These are phyloP conservation scores for Diabrotica undecimpunctata DNA, from an alignment of 1,140 invertebrate genomes.

Conservation along the genomic window DNA sequence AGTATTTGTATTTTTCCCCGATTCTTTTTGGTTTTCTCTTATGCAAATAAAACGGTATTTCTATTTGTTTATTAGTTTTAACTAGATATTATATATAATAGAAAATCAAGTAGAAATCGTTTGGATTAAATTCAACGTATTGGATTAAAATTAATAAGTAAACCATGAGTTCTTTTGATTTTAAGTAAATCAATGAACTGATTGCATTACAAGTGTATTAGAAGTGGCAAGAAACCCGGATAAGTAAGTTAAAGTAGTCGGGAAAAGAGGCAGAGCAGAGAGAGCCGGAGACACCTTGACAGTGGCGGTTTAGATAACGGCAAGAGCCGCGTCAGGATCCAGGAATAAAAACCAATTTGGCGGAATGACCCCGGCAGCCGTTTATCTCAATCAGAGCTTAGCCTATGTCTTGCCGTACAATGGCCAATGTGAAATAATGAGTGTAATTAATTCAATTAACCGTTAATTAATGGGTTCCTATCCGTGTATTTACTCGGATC, in stretches of 20 bases:
- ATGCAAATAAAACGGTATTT: too few species aligned
- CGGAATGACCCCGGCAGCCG: slow-evolving; percentile 39
- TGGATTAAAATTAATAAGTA: too few species aligned
- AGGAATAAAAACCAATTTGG: slow-evolving; percentile 44
- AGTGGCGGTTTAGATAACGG: slow-evolving; percentile 23
- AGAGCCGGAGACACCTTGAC: slow-evolving; percentile 34
- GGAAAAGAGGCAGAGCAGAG: slow-evolving; percentile 3
- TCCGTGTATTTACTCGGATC: slow-evolving; percentile 46
- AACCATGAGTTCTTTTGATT: too few species aligned
- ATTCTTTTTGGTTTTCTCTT: too few species aligned
- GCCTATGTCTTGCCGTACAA: slow-evolving; percentile 40
- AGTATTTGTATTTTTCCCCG: too few species aligned
- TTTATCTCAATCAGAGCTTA: slow-evolving; percentile 45
- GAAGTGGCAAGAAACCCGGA: slow-evolving; percentile 6
- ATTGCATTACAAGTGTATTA: slow-evolving; percentile 8
- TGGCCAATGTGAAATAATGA: slow-evolving; percentile 49
- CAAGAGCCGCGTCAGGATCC: slow-evolving; percentile 29
- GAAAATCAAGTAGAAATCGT: too few species aligned
- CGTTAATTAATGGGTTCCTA: slow-evolving; percentile 50
- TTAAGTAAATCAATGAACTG: neutral
- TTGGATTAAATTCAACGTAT: too few species aligned
- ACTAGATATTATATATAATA: too few species aligned
- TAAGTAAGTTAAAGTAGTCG: slow-evolving; percentile 14
- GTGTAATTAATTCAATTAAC: slow-evolving; percentile 53
- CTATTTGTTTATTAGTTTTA: too few species aligned